Conservation (phyloP, 1,140 invertebrate species). For the Drosophila insularis region DNA sequence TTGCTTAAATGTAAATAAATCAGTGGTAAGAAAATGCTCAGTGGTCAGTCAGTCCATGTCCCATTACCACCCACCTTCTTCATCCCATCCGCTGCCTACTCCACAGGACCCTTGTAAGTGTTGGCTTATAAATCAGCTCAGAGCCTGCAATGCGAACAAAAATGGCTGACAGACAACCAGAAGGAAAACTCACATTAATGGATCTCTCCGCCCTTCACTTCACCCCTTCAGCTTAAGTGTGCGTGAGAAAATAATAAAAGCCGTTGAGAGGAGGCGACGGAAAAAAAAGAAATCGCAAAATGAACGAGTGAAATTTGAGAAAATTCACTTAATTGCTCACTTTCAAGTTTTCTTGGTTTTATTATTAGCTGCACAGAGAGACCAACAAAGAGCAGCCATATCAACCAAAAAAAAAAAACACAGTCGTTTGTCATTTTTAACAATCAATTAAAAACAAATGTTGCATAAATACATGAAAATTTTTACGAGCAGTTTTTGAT, state of each 20-base stretch:
- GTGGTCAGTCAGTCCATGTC: slow-evolving; percentile 48
- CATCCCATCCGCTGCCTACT: not conserved
- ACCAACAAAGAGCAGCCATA: slow-evolving; percentile 54
- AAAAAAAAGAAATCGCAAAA: not conserved
- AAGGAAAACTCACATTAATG: slow-evolving; percentile 60
- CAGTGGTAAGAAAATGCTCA: slow-evolving; percentile 79
- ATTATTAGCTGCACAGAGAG: slow-evolving; percentile 57
- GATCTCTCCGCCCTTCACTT: not conserved
- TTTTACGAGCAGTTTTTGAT: slow-evolving; percentile 1
- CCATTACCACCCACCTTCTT: not conserved
- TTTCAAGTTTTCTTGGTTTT: slow-evolving; percentile 43
- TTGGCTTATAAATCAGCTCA: slow-evolving; percentile 74
- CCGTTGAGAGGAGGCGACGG: too few species aligned
- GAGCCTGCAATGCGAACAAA: slow-evolving; percentile 46
- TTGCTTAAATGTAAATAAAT: slow-evolving; percentile 81
- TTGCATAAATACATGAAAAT: slow-evolving; percentile 72
- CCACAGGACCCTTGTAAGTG: slow-evolving; percentile 53
- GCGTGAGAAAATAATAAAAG: slow-evolving; percentile 13
- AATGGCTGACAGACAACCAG: slow-evolving; percentile 57
- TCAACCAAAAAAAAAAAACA: slow-evolving; percentile 14
- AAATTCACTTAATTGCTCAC: slow-evolving; percentile 65
- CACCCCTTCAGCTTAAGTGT: slow-evolving; percentile 54
- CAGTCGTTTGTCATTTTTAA: slow-evolving; percentile 74
- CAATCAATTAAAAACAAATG: slow-evolving; percentile 80
- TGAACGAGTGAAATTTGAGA: slow-evolving; percentile 35